A percentile compares a stretch with the other conserved stretches of the same genome.
These are phyloP conservation scores for Acromyrmex heyeri DNA, from an alignment of 1,140 invertebrate species.

Conservation along the genomic window DNA sequence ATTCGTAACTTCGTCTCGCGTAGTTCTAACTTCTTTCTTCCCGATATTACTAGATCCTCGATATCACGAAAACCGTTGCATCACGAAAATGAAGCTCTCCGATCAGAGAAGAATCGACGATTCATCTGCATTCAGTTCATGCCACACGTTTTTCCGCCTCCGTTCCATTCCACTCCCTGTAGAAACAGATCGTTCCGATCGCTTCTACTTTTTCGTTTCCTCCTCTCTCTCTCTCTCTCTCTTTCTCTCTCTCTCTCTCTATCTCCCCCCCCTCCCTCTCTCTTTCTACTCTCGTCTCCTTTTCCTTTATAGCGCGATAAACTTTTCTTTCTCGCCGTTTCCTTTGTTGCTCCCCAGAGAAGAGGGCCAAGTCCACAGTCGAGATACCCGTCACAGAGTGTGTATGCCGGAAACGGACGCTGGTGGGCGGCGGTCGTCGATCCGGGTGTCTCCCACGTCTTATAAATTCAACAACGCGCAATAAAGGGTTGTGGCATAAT, in stretches of 20 bases:
- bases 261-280: too few relatives aligned
- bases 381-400: not conserved
- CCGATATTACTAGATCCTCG: slow-evolving; percentile 8
- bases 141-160: slow-evolving; percentile 27
- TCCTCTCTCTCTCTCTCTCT: not conserved
- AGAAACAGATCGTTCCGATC: slow-evolving; percentile 51
- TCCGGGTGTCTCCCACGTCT: slow-evolving; percentile 34
- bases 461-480: slow-evolving; percentile 57
- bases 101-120: slow-evolving; percentile 44
- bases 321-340: slow-evolving; percentile 34
- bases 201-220: slow-evolving; percentile 13
- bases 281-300: not conserved
- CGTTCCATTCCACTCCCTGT: not conserved
- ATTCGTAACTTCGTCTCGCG: slow-evolving; percentile 29
- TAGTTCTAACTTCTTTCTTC: not conserved
- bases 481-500: slow-evolving; percentile 55
- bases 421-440: slow-evolving; percentile 24
- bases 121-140: slow-evolving; percentile 42
- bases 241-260: too few relatives aligned
- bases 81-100: slow-evolving; percentile 18
- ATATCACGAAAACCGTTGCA: not conserved
- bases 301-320: slow-evolving; percentile 29
- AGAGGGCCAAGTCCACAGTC: not conserved
- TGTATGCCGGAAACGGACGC: slow-evolving; percentile 32
- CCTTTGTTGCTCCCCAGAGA: slow-evolving; percentile 56